Evolutionary conservation across 1,140 invertebrate species (phyloP).

Genomic region (Monochamus saltuarius): DNA sequence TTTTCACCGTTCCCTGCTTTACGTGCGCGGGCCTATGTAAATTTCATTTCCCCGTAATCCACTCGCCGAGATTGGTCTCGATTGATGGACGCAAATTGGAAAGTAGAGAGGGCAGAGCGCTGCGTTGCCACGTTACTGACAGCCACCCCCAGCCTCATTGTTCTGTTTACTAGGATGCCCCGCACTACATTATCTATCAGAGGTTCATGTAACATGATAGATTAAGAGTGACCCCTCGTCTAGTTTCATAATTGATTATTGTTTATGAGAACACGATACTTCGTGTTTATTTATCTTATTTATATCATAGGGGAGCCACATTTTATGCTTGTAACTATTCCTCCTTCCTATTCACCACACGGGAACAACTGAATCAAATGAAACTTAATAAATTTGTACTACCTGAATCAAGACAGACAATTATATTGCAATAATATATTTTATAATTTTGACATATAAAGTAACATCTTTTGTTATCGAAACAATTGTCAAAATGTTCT

Average conservation of each 20-base stretch:
- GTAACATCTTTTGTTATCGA: no score
- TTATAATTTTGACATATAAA: no score
- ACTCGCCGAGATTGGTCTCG: conserved; percentile 62
- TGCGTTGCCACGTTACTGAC: conserved; percentile 23
- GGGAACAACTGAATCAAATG: no score
- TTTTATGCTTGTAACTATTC: no score
- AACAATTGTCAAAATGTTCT: no score
- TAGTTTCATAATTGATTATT: conserved; percentile 2
- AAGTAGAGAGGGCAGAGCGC: conserved; percentile 48
- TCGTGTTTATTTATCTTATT: no score
- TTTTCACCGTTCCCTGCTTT: conserved; percentile 22
- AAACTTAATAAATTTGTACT: no score
- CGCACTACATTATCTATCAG: conserved; percentile 36
- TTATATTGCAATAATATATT: no score
- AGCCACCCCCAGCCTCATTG: conserved; percentile 7
- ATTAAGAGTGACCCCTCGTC: conserved; percentile 24
- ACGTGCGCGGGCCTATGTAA: conserved; percentile 56
- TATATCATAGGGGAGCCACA: no score
- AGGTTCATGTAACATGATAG: conserved; percentile 34
- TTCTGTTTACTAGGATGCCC: conserved; percentile 12
- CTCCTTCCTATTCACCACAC: no score
- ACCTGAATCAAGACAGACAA: no score
- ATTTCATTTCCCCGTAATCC: conserved; percentile 65
- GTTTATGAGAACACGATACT: no score
- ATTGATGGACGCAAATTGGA: conserved; percentile 68